phyloP scores from a whole-genome alignment of 1,140 invertebrate species.

The Parasteatoda tepidariorum region DNA sequence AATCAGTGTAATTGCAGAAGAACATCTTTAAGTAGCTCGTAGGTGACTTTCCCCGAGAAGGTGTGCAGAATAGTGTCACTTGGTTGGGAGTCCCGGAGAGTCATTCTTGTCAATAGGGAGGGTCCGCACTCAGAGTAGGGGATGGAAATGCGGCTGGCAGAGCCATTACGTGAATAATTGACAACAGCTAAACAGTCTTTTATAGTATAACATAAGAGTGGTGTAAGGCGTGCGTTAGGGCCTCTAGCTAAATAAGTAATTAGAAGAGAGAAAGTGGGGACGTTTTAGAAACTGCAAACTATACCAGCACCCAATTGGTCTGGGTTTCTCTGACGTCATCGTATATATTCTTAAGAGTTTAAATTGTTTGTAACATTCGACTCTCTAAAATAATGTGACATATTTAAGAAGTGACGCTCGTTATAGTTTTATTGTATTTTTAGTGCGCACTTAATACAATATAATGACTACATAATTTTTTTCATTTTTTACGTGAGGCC shows the following conservation, averaged over 20 bases:
- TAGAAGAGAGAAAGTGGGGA: slow-evolving; percentile 54
- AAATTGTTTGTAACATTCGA: background rate
- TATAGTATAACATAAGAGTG: slow-evolving; percentile 39
- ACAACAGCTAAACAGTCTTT: slow-evolving; percentile 57
- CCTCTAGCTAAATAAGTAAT: slow-evolving; percentile 56
- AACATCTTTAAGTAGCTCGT: slow-evolving; percentile 52
- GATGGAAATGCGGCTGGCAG: slow-evolving; percentile 43
- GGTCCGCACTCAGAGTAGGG: background rate
- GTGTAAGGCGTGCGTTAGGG: slow-evolving; percentile 36
- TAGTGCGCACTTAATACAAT: too few relatives aligned
- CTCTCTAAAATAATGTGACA: background rate
- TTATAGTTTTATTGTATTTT: background rate
- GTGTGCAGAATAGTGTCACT: background rate
- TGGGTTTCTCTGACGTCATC: background rate
- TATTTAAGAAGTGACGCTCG: background rate
- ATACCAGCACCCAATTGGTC: slow-evolving; percentile 4
- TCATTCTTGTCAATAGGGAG: slow-evolving; percentile 51
- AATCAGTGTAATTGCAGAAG: slow-evolving; percentile 51
- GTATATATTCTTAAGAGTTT: too few relatives aligned
- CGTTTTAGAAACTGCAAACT: slow-evolving; percentile 40
- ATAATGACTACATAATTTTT: too few relatives aligned
- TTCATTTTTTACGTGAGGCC: too few relatives aligned
- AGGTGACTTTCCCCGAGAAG: slow-evolving; percentile 28
- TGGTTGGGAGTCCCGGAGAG: slow-evolving; percentile 32
- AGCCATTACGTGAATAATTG: slow-evolving; percentile 58